Base-by-base conservation (phyloP, 2,888 invertebrate species). In the Drosophila pseudotakahashii region DNA sequence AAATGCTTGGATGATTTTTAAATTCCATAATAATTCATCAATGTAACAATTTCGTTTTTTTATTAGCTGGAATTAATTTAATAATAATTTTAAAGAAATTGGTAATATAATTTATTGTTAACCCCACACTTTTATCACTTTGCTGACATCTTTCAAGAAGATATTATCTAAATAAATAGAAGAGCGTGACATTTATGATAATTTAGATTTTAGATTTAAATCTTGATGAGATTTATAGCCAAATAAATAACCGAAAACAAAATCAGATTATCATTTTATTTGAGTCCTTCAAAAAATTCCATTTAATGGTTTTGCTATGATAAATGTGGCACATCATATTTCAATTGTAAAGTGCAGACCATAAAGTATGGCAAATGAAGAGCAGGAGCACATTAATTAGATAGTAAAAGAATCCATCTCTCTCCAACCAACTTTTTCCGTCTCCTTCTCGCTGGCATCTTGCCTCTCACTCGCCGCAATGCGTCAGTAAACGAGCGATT, bases 401-500 rank as follows among this genome's bases (percentile, higher is more conserved):
- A 71, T 52, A 57, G 54, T 74, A 62, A 72, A 76, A 67, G 50
- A 50, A 61, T 53, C 23, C 42, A 16, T 36, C 50, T 23, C 44
- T 26, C 44, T 10, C 45, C 11, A 7, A 6, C 2, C 37, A n/a
- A n/a, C 37, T n/a, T 6, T 37, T 37, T 2, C 37, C 7, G 37
- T 36, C 23, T 2, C 57, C 32, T 44, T 66, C 37, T 44, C 6
- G 34, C n/a, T 52, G 37, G 42, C 42, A 47, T 58, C 45, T 30
- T 34, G 39, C 34, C n/a, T 50, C 34, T 57, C 47, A 13, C 37
- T 41, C 39, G 39, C 16, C 61, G 71, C 53, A 66, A 36, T 76
- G 61, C 67, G 69, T 60, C 67, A 78, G 70, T 70, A 83, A 78
- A 78, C 64, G 84, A 68, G 64, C 78, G 83, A 76, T 70, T 80